Evolutionary conservation across 92 coral and sea anemone genomes (phyloP).

Genomic region (Parazoanthus swiftii): DNA sequence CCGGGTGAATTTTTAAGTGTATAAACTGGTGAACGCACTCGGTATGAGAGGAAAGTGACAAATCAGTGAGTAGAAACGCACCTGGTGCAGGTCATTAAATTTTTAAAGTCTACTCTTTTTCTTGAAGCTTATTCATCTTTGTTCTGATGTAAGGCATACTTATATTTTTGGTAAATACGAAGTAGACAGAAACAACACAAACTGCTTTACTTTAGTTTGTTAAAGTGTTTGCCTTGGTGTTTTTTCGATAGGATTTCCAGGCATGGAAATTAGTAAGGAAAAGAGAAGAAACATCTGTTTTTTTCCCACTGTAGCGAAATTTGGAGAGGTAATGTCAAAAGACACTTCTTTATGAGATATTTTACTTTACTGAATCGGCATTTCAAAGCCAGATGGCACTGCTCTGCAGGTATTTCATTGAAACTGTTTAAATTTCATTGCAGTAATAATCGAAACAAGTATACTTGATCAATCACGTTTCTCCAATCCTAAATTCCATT

Average conservation of each 20-base stretch:
- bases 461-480: background rate
- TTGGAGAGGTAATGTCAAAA: background rate
- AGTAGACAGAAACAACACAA: background rate
- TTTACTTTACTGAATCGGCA: background rate
- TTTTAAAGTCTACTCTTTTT: conserved; percentile 53
- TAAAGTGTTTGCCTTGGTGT: background rate
- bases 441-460: conserved; percentile 4
- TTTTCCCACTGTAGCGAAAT: background rate
- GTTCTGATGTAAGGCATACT: conserved; percentile 18
- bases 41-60: conserved; percentile 12
- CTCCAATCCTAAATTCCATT: background rate
- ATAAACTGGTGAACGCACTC: background rate
- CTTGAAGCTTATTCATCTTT: conserved; percentile 41
- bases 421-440: conserved; percentile 16
- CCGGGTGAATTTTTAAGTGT: background rate
- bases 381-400: background rate
- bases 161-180: conserved; percentile 10
- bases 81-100: conserved; percentile 63
- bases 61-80: conserved; percentile 32
- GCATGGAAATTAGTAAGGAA: too few relatives aligned
- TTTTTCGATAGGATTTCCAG: background rate
- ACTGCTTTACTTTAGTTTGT: conserved; percentile 12
- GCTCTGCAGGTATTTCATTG: conserved; percentile 13
- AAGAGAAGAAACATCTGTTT: too few relatives aligned
- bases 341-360: background rate